phyloP scores from a whole-genome alignment of 2,888 invertebrate species.

The Eupithecia inturbata region DNA sequence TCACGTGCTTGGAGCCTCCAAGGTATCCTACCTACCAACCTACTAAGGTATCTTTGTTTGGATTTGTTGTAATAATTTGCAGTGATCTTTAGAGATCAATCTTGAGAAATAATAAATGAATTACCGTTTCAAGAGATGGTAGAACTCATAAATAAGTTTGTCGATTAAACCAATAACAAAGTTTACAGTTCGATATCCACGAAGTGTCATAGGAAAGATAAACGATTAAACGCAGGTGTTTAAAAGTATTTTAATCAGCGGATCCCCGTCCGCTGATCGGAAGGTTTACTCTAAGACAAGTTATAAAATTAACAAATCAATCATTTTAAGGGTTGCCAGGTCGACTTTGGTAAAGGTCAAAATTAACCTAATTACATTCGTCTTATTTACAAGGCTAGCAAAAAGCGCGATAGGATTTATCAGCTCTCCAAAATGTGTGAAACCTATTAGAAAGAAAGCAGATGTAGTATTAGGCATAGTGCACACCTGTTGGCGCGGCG shows the following conservation, averaged over 20 bases:
- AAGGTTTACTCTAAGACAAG: constrained; percentile 27
- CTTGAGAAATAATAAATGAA: constrained; percentile 18
- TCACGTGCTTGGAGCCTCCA: no score
- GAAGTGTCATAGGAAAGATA: constrained; percentile 60
- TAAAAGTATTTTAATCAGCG: constrained; percentile 58
- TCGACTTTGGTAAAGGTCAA: neutral
- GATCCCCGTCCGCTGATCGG: constrained; percentile 43
- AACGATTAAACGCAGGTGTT: constrained; percentile 62
- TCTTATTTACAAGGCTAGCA: neutral
- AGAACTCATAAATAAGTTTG: constrained; percentile 53
- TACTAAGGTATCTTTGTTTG: no score
- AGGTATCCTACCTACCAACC: no score
- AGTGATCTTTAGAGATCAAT: neutral
- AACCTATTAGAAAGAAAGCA: constrained; percentile 39
- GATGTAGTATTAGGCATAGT: constrained; percentile 59
- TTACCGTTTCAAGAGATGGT: constrained; percentile 43
- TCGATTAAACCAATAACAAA: constrained; percentile 59
- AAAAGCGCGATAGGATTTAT: neutral
- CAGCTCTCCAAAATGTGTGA: constrained; percentile 8
- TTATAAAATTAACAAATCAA: constrained; percentile 16
- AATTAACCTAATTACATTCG: neutral
- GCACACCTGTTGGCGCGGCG: constrained; percentile 60
- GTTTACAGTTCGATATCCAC: constrained; percentile 56
- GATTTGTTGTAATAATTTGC: neutral
- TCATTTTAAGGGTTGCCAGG: neutral